Base-by-base conservation (phyloP, 53 echinoderm and acorn worm genomes). In the Arbacia lixula region DNA sequence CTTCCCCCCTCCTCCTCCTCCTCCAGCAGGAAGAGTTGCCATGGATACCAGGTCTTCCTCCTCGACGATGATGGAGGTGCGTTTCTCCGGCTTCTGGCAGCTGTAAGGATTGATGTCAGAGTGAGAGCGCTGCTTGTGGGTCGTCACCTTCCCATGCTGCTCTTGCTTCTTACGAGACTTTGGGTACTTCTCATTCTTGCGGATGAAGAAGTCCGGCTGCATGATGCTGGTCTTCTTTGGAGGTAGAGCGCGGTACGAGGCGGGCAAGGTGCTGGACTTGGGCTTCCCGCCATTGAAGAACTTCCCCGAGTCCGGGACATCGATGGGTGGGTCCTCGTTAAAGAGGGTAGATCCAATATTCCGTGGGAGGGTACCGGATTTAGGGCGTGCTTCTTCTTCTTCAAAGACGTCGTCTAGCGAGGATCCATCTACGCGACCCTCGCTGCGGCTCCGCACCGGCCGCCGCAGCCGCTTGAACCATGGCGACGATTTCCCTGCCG, bases 261-360 rank as follows among this genome's bases (percentile, higher is more conserved):
- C 82, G 17, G 82, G 82, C 21, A 81, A 30, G 19, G 82, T 81
- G 62, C 82, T 81, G 6, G 82, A 81, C 43, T 81, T 81, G 3
- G 82, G 64, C 22, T 81, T 81, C 12, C 82, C 82, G 27, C 82
- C 50, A 19, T 81, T 81, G 27, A 81, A 63, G n/a, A n/a, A n/a
- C n/a, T n/a, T n/a, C 24, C 37, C 58, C 2, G 22, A 22, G 3
- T 16, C 38, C 36, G 78, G 1, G 0, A 31, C 32, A 38, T 77
- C 77, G 11, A 42, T 14, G 0, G 62, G 46, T 3, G 42, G 62
- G 31, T 81, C 82, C 39, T 81, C 82, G 3, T 31, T 63, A 21
- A 81, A 42, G 2, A 81, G 82, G 43, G 43, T 63, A 63, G 82
- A 81, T 81, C 82, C 82, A 46, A 81, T 61, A 81, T 81, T 81